Conservation (phyloP, 2,888 invertebrate genomes). For the Sesia apiformis region DNA sequence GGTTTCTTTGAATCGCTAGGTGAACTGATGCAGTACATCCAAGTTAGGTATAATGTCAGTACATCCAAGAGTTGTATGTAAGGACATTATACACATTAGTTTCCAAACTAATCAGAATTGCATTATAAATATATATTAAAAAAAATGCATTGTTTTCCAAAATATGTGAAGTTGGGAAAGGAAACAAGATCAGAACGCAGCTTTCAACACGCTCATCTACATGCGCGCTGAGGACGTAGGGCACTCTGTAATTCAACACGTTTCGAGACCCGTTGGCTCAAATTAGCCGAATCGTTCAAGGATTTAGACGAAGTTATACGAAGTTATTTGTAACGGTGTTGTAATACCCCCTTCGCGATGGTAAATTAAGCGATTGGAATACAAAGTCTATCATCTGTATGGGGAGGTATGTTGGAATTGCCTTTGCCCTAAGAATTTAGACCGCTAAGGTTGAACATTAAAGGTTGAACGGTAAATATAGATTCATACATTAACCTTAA, state of each 20-base stretch:
- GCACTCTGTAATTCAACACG: constrained; percentile 30
- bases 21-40: too few species aligned
- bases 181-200: constrained; percentile 3
- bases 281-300: constrained; percentile 34
- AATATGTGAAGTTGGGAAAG: too few species aligned
- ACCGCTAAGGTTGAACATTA: background rate
- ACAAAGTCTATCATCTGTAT: background rate
- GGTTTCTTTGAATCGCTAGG: too few species aligned
- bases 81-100: too few species aligned
- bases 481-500: too few species aligned
- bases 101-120: too few species aligned
- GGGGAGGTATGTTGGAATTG: background rate
- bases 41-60: too few species aligned
- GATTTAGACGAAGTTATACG: constrained; percentile 10
- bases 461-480: too few species aligned
- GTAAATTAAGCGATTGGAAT: background rate
- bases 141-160: too few species aligned
- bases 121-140: too few species aligned
- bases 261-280: constrained; percentile 32
- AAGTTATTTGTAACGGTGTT: background rate
- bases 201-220: constrained; percentile 12
- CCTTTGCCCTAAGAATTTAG: background rate
- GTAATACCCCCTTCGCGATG: background rate
- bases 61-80: too few species aligned
- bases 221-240: constrained; percentile 9